These are phyloP conservation scores for Taeniopygia guttata DNA, from an alignment of 2,797 vertebrate genomes.

Conservation along the genomic window DNA sequence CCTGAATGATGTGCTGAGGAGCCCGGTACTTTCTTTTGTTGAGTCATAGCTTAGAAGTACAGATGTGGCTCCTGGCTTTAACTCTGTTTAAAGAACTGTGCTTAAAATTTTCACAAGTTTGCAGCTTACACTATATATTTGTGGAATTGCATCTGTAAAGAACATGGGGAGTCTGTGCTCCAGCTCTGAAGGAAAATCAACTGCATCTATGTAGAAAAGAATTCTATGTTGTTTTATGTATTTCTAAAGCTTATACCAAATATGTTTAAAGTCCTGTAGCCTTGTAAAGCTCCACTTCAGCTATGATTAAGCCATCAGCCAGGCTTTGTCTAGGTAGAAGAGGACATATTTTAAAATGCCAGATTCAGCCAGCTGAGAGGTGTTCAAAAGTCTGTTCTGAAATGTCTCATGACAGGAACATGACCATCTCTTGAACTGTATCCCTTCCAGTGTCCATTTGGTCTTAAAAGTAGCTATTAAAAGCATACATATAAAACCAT, in stretches of 20 bases:
- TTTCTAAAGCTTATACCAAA: not conserved
- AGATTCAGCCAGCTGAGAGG: not conserved
- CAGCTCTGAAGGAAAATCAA: not conserved
- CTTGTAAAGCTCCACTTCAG: not conserved
- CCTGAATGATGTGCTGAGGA: not conserved
- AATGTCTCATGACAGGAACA: not conserved
- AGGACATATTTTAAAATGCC: not conserved
- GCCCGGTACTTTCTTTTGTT: not conserved
- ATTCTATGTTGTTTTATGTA: not conserved
- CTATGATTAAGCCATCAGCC: not conserved
- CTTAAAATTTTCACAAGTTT: not conserved
- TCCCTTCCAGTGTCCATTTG: not conserved
- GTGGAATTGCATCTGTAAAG: not conserved
- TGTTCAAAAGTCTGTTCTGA: not conserved
- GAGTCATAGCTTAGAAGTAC: not conserved
- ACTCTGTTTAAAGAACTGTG: not conserved
- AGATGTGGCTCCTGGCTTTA: not conserved
- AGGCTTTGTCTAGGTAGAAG: not conserved
- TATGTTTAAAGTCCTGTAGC: not conserved
- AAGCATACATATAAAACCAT: not conserved
- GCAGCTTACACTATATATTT: rapidly evolving
- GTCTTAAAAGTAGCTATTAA: not conserved
- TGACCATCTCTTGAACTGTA: not conserved
- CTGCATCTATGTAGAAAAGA: not conserved
- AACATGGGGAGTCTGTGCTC: not conserved